Evolutionary conservation across 2,888 invertebrate species (phyloP).

Genomic region (Orthosia gracilis): DNA sequence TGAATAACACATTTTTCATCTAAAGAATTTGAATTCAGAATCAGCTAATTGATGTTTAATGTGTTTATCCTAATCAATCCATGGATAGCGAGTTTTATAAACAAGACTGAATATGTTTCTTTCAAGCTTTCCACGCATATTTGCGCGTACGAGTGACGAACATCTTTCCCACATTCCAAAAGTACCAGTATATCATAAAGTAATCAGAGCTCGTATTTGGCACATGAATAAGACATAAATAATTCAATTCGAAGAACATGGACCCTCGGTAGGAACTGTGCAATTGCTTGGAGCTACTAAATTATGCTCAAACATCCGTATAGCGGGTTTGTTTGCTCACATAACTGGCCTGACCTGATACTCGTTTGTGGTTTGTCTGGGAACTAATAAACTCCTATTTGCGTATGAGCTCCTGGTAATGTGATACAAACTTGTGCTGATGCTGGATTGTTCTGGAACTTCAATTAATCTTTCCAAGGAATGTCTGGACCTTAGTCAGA

Average conservation of each 20-base stretch:
- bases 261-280: conserved; percentile 68
- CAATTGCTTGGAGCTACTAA: conserved; percentile 63
- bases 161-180: conserved; percentile 46
- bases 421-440: background rate
- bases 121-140: background rate
- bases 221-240: conserved; percentile 65
- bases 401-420: conserved; percentile 41
- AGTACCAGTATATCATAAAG: conserved; percentile 35
- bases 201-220: conserved; percentile 59
- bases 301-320: conserved; percentile 64
- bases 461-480: background rate
- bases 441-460: background rate
- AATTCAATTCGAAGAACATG: conserved; percentile 65
- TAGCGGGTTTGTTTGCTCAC: conserved; percentile 55
- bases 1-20: too few relatives aligned
- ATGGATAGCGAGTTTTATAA: too few relatives aligned
- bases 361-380: conserved; percentile 34
- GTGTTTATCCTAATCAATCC: too few relatives aligned
- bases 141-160: background rate
- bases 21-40: too few relatives aligned
- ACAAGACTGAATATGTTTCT: too few relatives aligned
- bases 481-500: background rate
- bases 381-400: conserved; percentile 30
- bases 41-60: too few relatives aligned
- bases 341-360: conserved; percentile 48